Evolutionary conservation across 1,140 invertebrate genomes (phyloP).

Genomic region (Neocloeon triangulifer): DNA sequence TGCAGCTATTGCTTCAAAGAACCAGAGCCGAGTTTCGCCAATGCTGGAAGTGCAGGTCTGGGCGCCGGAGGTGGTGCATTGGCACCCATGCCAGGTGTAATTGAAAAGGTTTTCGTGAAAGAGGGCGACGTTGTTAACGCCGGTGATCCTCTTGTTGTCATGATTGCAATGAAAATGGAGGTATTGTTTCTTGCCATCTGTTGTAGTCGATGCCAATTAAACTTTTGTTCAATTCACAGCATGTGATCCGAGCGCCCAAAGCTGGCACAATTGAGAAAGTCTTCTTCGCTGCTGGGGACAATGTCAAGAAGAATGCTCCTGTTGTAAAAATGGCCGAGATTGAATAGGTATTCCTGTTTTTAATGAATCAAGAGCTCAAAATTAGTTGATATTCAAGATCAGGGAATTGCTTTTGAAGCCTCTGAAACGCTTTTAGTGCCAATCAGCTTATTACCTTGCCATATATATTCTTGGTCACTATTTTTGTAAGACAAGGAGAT

Average conservation of each 20-base stretch:
- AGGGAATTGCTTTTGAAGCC: too few species aligned
- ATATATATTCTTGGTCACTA: too few species aligned
- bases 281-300: slow-evolving; percentile 51
- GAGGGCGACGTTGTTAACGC: slow-evolving; percentile 51
- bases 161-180: slow-evolving; percentile 99
- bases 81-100: slow-evolving; percentile 87
- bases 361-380: background rate
- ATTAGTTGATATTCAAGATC: too few species aligned
- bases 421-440: too few species aligned
- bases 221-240: slow-evolving; percentile 21
- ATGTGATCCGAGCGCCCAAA: slow-evolving; percentile 59
- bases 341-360: slow-evolving; percentile 3
- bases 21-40: slow-evolving; percentile 22
- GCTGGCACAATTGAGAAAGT: slow-evolving; percentile 54
- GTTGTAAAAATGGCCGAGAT: slow-evolving; percentile 25
- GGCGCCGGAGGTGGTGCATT: slow-evolving; percentile 26
- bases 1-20: too few species aligned
- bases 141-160: slow-evolving; percentile 68
- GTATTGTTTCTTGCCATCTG: slow-evolving; percentile 16
- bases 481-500: too few species aligned
- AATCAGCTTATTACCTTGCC: too few species aligned
- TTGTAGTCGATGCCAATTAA: background rate
- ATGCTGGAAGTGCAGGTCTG: too few species aligned
- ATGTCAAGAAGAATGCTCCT: slow-evolving; percentile 50
- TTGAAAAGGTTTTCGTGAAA: slow-evolving; percentile 74